Base-by-base conservation (phyloP, 2,888 invertebrate species). In the Acrobasis consociella region DNA sequence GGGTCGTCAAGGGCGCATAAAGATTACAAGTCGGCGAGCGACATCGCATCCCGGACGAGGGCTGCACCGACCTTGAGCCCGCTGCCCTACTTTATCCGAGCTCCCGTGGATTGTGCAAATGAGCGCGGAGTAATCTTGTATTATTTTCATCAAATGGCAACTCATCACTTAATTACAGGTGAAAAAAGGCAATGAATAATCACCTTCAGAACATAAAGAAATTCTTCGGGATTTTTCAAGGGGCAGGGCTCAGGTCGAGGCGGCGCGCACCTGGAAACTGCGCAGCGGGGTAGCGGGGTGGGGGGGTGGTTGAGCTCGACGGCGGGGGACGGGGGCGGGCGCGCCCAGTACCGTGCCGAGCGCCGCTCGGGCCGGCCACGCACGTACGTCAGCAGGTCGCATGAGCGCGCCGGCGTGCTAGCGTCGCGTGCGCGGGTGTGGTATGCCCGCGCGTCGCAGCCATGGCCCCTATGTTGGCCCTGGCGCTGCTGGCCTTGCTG, bases 351-450 rank as follows among this genome's bases (percentile, higher is more conserved):
- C 87, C 89, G 90, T 85, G 89, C 89, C 85, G 84, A 78, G 86
- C 84, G 86, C 86, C 82, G 88, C 85, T 82, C 82, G 88, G 87
- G 84, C 83, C 86, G 89, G 87, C 84, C 82, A 87, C 84, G 86
- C 80, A 76, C 77, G 81, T 69, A 71, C 69, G 71, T 75, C 67
- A 76, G 69, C 72, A 76, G 85, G 85, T 84, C 86, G 90, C 85
- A 90, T 89, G 87, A 88, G 87, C 86, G 88, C 88, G 89, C 81
- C 87, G 81, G 83, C 83, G 87, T 90, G 89, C 87, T 91, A 90
- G 90, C 89, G 89, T 88, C 84, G 86, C 87, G 87, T 83, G 90
- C 90, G 90, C 91, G 90, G 89, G 89, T 89, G 91, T 89, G 90
- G 87, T 89, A 89, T 90, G 91, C 89, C 91, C 91, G 91, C 91